These are phyloP conservation scores for Megaceryle maxima DNA, from an alignment of 2,113 vertebrate genomes.

Conservation along the genomic window DNA sequence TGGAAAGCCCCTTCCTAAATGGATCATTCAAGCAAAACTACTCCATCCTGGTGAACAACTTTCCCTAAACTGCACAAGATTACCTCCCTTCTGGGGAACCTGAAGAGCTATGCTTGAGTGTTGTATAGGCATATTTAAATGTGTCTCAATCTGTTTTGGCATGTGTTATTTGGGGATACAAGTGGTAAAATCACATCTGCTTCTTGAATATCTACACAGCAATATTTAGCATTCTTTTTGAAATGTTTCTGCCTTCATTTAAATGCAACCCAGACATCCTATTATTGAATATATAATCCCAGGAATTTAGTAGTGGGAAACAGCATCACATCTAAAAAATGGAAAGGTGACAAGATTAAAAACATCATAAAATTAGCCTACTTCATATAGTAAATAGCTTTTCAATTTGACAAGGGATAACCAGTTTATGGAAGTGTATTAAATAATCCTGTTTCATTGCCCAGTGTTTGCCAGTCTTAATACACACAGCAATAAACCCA, in stretches of 20 bases:
- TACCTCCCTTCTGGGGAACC: neutral
- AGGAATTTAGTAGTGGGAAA: neutral
- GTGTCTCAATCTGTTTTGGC: neutral
- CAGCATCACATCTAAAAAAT: neutral
- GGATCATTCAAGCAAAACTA: neutral
- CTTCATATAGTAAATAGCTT: conserved; percentile 11
- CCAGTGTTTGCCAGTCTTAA: neutral
- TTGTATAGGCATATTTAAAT: neutral
- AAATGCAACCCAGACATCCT: neutral
- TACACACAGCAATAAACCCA: neutral
- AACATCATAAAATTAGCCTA: neutral
- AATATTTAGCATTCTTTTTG: neutral
- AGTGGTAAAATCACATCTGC: neutral
- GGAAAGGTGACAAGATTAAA: conserved; percentile 13
- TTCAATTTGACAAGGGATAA: conserved; percentile 9
- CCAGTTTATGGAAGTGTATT: neutral
- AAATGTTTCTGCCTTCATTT: conserved; percentile 14
- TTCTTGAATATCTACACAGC: neutral
- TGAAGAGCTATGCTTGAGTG: neutral
- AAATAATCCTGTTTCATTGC: neutral
- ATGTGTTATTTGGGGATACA: neutral
- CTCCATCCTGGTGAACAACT: neutral
- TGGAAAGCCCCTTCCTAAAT: neutral
- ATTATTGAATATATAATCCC: neutral
- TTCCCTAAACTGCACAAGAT: neutral